Evolutionary conservation across 1,140 invertebrate genomes (phyloP), one percentile per base, ranked within the genome.

Genomic region (Magallana gigas): DNA sequence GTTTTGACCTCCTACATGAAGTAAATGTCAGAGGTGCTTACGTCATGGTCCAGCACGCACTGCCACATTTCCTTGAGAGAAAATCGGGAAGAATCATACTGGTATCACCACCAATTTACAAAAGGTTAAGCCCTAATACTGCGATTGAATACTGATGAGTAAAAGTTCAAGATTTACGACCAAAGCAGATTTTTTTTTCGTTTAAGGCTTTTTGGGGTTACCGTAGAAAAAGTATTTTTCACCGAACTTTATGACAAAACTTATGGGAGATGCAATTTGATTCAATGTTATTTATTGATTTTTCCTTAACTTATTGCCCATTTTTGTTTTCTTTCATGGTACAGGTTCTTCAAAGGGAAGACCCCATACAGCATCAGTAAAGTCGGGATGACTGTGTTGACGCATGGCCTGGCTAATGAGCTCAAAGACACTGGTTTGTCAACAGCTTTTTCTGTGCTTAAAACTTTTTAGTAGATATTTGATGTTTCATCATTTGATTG

Each of bases 281-380:
- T 48, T 48, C 36, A 48, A 5, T 48, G 36, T 48, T 48, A 4
- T 48, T 48, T 48, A 48, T 48, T 48, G 5, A 48, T 2, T 48
- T 48, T 48, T 48, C 36, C 3, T 16, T 3, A 64, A 64, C 18
- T 6, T 2, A 5, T 3, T 64, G 14, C 4, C 36, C 14, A 7
- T 56, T 23, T 58, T 58, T 1, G 5, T 59, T 59, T 23, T 84
- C 14, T 36, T 48, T 80, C 6, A 76, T 84, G 76, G 83, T 83
- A 8, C 84, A 93, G 92, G 76, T 93, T 93, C 87, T 93, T 92
- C 83, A 92, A 92, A 88, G 92, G 92, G 0, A 93, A 93, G 87
- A 92, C 91, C 1, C 90, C 92, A 11, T 93, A 93, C 88, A 88
- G 91, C n/a, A 89, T 93, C 23, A 90, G 86, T n/a, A 93, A 93